Percentiles rank a stretch among this genome's conserved stretches.
phyloP scores from a whole-genome alignment of 2,888 invertebrate species.

The Cheilosia scutellata region DNA sequence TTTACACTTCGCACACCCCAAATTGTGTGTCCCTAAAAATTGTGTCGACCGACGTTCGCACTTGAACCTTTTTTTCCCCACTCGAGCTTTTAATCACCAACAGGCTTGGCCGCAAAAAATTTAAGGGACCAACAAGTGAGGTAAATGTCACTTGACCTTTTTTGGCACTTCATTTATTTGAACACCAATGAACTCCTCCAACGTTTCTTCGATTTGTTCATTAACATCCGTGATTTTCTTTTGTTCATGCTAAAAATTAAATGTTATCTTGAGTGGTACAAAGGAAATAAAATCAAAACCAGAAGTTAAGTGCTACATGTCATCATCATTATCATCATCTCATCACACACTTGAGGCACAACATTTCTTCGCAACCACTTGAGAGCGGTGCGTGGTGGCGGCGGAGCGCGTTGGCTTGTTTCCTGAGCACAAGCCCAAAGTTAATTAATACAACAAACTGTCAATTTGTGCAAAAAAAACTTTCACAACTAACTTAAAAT shows the following conservation, averaged over 20 bases:
- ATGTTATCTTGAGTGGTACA: conserved; percentile 10
- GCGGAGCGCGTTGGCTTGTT: conserved; percentile 6
- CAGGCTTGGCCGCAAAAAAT: background rate
- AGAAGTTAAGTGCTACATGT: conserved; percentile 34
- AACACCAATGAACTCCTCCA: conserved; percentile 6
- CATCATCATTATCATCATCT: conserved; percentile 36
- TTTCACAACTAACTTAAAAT: conserved; percentile 52
- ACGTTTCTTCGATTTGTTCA: background rate
- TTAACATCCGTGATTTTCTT: conserved; percentile 31
- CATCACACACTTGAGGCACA: conserved; percentile 31
- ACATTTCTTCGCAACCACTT: conserved; percentile 40
- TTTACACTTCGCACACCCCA: too few species aligned
- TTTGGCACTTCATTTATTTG: background rate
- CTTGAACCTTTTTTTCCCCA: too few species aligned
- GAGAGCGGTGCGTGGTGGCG: background rate
- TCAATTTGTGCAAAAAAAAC: conserved; percentile 30
- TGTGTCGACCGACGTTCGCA: too few species aligned
- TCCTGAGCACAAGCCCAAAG: conserved; percentile 51
- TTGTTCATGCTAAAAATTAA: conserved; percentile 29
- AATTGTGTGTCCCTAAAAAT: too few species aligned
- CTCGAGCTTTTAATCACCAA: too few species aligned
- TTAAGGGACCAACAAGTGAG: too few species aligned
- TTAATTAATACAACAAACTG: conserved; percentile 41
- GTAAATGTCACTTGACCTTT: background rate
- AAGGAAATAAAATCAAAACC: background rate